phyloP scores from a whole-genome alignment of 2,888 invertebrate species.

The Hirtodrosophila confusa region DNA sequence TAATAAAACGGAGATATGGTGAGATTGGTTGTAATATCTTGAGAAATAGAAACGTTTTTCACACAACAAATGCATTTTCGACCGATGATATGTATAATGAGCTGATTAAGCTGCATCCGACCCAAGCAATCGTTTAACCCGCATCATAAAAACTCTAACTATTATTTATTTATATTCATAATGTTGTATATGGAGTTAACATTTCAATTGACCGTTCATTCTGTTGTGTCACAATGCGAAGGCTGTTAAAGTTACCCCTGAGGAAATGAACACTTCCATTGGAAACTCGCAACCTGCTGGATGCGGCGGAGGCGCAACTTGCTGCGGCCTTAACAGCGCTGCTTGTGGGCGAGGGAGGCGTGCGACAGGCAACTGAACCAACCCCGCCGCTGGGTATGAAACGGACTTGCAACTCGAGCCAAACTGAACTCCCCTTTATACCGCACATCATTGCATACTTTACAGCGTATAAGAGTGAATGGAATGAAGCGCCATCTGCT shows the following conservation, averaged over 20 bases:
- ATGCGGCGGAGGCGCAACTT: constrained; percentile 8
- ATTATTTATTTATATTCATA: no score
- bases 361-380: not conserved
- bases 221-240: constrained; percentile 3
- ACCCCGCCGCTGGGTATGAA: not conserved
- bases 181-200: no score
- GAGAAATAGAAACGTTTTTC: no score
- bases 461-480: constrained; percentile 64
- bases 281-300: constrained; percentile 8
- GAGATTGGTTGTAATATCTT: no score
- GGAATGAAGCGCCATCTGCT: constrained; percentile 50
- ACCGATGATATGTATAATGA: no score
- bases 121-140: no score
- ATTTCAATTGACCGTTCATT: constrained; percentile 15
- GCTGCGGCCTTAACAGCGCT: constrained; percentile 26
- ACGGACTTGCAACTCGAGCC: not conserved
- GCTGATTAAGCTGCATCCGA: no score
- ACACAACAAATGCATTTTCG: no score
- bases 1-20: no score
- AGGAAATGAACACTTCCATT: constrained; percentile 65
- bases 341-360: not conserved
- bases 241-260: constrained; percentile 33
- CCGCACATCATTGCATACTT: constrained; percentile 36
- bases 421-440: not conserved
- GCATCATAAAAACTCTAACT: no score